These are phyloP conservation scores for Syngnathus rostellatus DNA, from an alignment of 2,797 vertebrate species.

Conservation along the genomic window DNA sequence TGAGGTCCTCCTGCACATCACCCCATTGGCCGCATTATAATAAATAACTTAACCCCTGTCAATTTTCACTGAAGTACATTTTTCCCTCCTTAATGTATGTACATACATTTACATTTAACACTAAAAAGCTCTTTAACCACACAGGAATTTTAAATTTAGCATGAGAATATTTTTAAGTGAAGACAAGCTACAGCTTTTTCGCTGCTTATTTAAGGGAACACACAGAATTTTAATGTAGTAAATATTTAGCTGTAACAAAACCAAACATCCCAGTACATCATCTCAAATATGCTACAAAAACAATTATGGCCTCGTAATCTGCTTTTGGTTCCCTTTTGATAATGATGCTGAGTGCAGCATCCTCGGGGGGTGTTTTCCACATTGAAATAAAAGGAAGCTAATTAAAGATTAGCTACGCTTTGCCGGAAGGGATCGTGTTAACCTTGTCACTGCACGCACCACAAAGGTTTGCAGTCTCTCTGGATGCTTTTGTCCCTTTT, in stretches of 20 bases:
- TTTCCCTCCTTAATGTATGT: too few relatives aligned
- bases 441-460: conserved; percentile 29
- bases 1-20: too few relatives aligned
- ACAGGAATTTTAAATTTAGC: conserved; percentile 15
- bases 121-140: conserved; percentile 22
- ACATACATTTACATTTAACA: not conserved
- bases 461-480: conserved; percentile 16
- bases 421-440: conserved; percentile 29
- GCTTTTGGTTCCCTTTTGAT: conserved; percentile 27
- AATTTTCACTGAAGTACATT: too few relatives aligned
- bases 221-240: not conserved
- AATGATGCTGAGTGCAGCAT: conserved; percentile 7
- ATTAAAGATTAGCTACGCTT: conserved; percentile 44
- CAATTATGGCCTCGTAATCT: conserved; percentile 17
- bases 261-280: conserved; percentile 7
- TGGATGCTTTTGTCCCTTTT: conserved; percentile 7
- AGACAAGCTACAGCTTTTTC: not conserved
- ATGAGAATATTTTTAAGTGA: not conserved
- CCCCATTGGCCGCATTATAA: too few relatives aligned
- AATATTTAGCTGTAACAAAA: not conserved
- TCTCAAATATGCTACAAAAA: conserved; percentile 20
- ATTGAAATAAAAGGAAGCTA: conserved; percentile 47
- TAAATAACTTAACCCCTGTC: too few relatives aligned
- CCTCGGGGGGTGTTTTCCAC: conserved; percentile 24
- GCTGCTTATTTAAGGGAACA: too few relatives aligned